These are phyloP conservation scores for Melanophora roralis DNA, from an alignment of 2,888 invertebrate species.

Conservation along the genomic window DNA sequence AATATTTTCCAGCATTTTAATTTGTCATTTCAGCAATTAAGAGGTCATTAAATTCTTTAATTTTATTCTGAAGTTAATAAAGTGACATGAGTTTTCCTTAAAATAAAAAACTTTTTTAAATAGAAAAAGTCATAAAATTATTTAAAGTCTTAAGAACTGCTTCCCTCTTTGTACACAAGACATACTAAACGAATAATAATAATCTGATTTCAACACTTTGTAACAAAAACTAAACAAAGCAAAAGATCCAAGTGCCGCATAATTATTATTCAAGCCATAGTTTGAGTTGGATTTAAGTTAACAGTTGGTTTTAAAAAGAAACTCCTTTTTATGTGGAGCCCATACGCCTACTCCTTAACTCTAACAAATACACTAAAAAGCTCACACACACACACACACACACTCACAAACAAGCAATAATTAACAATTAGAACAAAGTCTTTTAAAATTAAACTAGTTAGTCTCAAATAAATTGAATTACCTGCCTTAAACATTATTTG, in stretches of 20 bases:
- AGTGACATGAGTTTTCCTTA: neutral
- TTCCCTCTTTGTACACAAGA: neutral
- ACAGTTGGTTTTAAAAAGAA: conserved; percentile 11
- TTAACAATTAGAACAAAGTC: conserved; percentile 57
- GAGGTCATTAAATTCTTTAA: no score
- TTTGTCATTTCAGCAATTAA: no score
- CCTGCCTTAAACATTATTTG: conserved; percentile 61
- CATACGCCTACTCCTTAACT: no score
- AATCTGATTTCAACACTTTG: conserved; percentile 34
- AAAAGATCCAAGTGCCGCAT: conserved; percentile 29
- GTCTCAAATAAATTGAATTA: conserved; percentile 61
- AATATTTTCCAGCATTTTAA: neutral
- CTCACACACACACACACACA: neutral
- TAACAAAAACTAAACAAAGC: neutral
- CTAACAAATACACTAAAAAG: no score
- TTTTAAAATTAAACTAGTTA: conserved; percentile 53
- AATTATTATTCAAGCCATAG: conserved; percentile 45
- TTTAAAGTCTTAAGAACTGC: neutral
- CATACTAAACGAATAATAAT: neutral
- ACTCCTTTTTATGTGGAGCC: conserved; percentile 21
- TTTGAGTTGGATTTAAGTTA: conserved; percentile 31
- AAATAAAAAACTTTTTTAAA: neutral
- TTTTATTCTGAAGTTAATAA: neutral
- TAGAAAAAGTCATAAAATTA: neutral
- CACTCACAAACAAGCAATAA: conserved; percentile 1